These are phyloP conservation scores for Drosophila biarmipes DNA, from an alignment of 1,140 invertebrate species.

Conservation along the genomic window DNA sequence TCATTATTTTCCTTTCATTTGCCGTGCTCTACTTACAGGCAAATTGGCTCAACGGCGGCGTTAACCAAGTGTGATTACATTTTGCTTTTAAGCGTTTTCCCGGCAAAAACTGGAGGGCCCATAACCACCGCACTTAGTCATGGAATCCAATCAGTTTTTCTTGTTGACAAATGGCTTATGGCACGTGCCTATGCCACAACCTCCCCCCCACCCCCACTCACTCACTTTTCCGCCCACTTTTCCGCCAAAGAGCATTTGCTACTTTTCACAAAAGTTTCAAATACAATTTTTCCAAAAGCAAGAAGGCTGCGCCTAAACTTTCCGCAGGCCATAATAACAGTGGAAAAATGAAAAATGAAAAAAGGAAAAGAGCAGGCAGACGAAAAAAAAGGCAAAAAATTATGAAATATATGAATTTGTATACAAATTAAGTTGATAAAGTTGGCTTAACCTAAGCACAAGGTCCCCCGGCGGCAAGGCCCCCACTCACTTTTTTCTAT, in stretches of 20 bases:
- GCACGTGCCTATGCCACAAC: slow-evolving; percentile 58
- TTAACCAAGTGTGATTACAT: slow-evolving; percentile 66
- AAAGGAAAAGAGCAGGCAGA: slow-evolving; percentile 29
- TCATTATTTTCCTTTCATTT: slow-evolving; percentile 7
- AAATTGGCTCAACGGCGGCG: slow-evolving; percentile 35
- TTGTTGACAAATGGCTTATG: slow-evolving; percentile 77
- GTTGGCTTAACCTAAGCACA: slow-evolving; percentile 35
- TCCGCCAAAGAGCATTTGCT: slow-evolving; percentile 64
- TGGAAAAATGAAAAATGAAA: slow-evolving; percentile 58
- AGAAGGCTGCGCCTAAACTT: slow-evolving; percentile 42
- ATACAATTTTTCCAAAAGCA: slow-evolving; percentile 62
- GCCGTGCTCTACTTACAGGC: slow-evolving; percentile 4
- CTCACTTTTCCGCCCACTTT: not conserved
- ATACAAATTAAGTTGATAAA: slow-evolving; percentile 70
- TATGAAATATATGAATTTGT: slow-evolving; percentile 53
- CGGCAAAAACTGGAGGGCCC: slow-evolving; percentile 2
- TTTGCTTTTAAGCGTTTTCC: slow-evolving; percentile 67
- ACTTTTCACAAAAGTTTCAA: slow-evolving; percentile 71
- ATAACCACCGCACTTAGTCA: slow-evolving; percentile 46
- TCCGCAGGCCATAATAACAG: slow-evolving; percentile 47
- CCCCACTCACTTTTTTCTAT: slow-evolving; percentile 10
- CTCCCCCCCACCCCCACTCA: no score
- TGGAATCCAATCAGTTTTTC: slow-evolving; percentile 70
- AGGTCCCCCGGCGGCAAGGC: slow-evolving; percentile 6
- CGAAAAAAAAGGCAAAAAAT: slow-evolving; percentile 16